Evolutionary conservation across 2,888 invertebrate genomes (phyloP).

Genomic region (Thereva unica): DNA sequence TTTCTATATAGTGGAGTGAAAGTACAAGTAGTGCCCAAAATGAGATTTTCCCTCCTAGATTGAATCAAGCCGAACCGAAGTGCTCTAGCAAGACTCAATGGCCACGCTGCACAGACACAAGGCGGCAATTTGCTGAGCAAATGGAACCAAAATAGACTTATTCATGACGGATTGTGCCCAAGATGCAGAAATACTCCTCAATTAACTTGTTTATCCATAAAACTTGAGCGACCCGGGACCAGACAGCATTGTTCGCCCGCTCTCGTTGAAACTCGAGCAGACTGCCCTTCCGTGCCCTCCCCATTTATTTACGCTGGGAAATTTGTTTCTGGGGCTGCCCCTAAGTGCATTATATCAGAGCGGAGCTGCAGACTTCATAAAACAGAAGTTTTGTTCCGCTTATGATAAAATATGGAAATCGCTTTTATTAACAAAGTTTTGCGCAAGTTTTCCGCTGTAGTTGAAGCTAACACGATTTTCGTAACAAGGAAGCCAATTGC

Average conservation of each 20-base stretch:
- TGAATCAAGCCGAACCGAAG: no score
- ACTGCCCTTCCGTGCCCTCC: no score
- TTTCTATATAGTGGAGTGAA: no score
- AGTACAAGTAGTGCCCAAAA: no score
- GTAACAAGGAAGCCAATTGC: not conserved
- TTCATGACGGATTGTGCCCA: constrained; percentile 11
- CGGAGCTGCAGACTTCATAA: constrained; percentile 19
- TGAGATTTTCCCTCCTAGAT: no score
- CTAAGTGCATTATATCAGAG: constrained; percentile 14
- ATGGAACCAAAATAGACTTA: constrained; percentile 16
- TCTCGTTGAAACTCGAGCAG: not conserved
- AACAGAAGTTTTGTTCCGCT: constrained; percentile 26
- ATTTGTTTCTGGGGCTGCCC: not conserved
- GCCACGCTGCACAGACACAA: no score
- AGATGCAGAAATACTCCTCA: constrained; percentile 15
- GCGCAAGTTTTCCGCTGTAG: constrained; percentile 30
- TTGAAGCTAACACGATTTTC: constrained; percentile 11
- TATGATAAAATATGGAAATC: constrained; percentile 32
- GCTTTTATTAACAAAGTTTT: constrained; percentile 34
- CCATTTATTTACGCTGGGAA: not conserved
- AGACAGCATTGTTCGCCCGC: not conserved
- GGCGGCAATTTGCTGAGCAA: not conserved
- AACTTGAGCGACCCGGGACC: not conserved
- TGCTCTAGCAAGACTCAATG: no score
- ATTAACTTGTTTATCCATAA: constrained; percentile 16